Evolutionary conservation across 2,113 vertebrate genomes (phyloP).

Genomic region (Monarcha castaneiventris): DNA sequence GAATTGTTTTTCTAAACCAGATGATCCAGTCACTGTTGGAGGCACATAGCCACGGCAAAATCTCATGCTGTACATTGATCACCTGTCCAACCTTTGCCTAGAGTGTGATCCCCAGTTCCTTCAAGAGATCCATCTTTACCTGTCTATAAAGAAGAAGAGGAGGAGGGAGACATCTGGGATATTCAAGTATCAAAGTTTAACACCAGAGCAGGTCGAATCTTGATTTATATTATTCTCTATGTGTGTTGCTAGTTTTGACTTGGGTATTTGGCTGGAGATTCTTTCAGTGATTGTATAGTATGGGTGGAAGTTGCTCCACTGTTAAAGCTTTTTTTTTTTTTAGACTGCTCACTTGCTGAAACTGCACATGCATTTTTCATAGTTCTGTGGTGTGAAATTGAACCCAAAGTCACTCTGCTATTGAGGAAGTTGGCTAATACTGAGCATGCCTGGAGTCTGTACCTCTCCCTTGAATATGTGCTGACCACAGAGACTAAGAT

Average conservation of each 20-base stretch:
- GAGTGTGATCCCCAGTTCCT: conserved; percentile 84
- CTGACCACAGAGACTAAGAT: background rate
- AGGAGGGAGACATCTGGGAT: conserved; percentile 80
- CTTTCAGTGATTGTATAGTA: background rate
- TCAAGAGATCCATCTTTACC: conserved; percentile 83
- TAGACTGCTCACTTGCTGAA: background rate
- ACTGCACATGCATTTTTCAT: background rate
- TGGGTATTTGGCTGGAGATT: background rate
- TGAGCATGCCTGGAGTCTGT: background rate
- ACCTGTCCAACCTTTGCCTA: conserved; percentile 90
- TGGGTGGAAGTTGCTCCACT: background rate
- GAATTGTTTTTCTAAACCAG: conserved; percentile 77
- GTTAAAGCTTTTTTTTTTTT: background rate
- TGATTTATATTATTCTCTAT: conserved; percentile 66
- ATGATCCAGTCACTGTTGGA: conserved; percentile 94
- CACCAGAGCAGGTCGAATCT: conserved; percentile 85
- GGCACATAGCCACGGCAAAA: conserved; percentile 90
- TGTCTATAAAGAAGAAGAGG: conserved; percentile 82
- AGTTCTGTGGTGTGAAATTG: background rate
- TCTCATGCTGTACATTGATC: conserved; percentile 89
- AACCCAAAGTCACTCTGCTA: background rate
- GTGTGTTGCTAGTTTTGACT: conserved; percentile 9
- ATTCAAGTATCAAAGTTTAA: conserved; percentile 80
- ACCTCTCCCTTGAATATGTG: background rate
- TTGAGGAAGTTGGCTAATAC: background rate